Evolutionary conservation across 2,888 invertebrate species (phyloP), one percentile per base, ranked within the genome.

Genomic region (Xestia ashworthii): DNA sequence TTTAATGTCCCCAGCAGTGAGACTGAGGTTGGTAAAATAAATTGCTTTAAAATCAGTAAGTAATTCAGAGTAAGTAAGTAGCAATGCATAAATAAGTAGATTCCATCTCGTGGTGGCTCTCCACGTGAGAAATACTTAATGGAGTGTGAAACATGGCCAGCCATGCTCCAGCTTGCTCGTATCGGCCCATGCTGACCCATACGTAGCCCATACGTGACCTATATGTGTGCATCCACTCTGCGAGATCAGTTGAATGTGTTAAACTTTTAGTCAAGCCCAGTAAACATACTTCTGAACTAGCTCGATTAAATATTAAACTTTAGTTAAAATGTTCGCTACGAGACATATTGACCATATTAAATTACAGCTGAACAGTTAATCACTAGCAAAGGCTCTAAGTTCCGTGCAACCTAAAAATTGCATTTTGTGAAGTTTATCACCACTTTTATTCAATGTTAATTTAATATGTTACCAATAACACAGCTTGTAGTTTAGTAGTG

Each of bases 51-150:
- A 38, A 53, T 58, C 48, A 80, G 41, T 44, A 16, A 80, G 41
- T 44, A 16, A 64, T 19, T 72, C 48, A 41, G 58, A 64, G 38
- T 46, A 50, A 53, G 77, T 80, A 74, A 74, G 65, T 78, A 65
- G 19, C 64, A 11, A 74, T 74, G 55, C 44, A 58, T 74, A 25
- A 58, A 55, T 50, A 65, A 81, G 64, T 48, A 44, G 41, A 50
- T 81, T 50, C 38, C 25, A 5, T 65, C 41, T 58, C 32, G 38
- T 75, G 38, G 25, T 14, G 58, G 38, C 70, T 55, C 65, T 60
- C 38, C 46, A 58, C n/a, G 46, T 76, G 72, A 81, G 75, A 44
- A 73, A 81, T 81, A 73, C 38, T 75, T 81, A 80, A 84, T 84
- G 66, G 46, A 84, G 81, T 71, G 82, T 74, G 74, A 80, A 62